Evolutionary conservation across 23 tunicate genomes (phyloP).

Genomic region (Halocynthia aurantium): DNA sequence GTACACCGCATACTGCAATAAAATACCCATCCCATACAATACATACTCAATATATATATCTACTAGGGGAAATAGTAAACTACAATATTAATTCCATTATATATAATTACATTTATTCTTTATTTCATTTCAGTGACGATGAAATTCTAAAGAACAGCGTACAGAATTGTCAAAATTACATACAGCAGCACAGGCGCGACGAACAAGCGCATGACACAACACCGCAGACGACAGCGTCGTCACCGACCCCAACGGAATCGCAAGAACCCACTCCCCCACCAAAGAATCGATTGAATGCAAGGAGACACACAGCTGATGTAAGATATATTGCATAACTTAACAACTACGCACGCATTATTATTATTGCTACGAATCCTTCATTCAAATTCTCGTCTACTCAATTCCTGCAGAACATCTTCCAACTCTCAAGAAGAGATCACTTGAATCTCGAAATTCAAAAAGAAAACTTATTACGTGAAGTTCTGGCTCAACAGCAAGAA

Average conservation of each 20-base stretch:
- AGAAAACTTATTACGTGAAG: conserved; percentile 15
- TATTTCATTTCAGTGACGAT: background rate
- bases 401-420: conserved; percentile 15
- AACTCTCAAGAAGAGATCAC: conserved; percentile 11
- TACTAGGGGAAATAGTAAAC: too few relatives aligned
- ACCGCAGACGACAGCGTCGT: background rate
- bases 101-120: too few relatives aligned
- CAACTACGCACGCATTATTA: too few relatives aligned
- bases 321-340: background rate
- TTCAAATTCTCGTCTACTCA: too few relatives aligned
- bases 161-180: conserved; percentile 1
- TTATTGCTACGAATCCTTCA: too few relatives aligned
- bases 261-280: conserved; percentile 11
- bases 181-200: background rate
- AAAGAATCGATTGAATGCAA: background rate
- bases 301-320: conserved; percentile 20
- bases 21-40: too few relatives aligned
- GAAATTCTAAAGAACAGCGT: conserved; percentile 15
- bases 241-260: background rate
- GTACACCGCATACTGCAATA: too few relatives aligned
- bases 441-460: conserved; percentile 21
- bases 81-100: too few relatives aligned
- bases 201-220: background rate
- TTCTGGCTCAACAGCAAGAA: conserved; percentile 24
- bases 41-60: too few relatives aligned